These are phyloP conservation scores for Holacanthus passer DNA, from an alignment of 2,113 vertebrate species.

Conservation along the genomic window DNA sequence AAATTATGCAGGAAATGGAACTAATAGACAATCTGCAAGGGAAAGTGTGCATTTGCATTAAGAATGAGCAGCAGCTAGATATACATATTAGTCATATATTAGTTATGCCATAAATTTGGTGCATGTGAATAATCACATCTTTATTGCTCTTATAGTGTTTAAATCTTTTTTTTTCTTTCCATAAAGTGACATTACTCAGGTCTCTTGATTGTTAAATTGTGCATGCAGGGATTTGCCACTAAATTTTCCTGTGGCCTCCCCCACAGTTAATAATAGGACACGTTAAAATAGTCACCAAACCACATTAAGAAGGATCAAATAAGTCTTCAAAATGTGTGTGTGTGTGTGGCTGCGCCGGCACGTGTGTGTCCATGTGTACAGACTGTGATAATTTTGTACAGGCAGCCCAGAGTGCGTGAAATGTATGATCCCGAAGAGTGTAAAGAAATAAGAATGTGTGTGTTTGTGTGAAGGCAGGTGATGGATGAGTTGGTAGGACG, in stretches of 20 bases:
- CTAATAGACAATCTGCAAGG: neutral
- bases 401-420: constrained; percentile 7
- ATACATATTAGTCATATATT: neutral
- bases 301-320: constrained; percentile 45
- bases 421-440: constrained; percentile 11
- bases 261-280: constrained; percentile 50
- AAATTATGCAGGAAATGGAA: neutral
- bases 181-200: neutral
- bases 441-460: constrained; percentile 36
- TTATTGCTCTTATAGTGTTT: neutral
- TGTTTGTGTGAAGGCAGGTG: constrained; percentile 54
- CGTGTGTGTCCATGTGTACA: constrained; percentile 26
- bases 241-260: constrained; percentile 49
- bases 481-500: constrained; percentile 61
- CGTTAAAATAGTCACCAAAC: constrained; percentile 50
- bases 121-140: neutral
- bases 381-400: constrained; percentile 9
- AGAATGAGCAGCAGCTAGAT: neutral
- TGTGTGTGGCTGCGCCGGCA: constrained; percentile 3
- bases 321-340: constrained; percentile 10
- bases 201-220: constrained; percentile 14
- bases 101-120: neutral
- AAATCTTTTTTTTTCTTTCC: neutral
- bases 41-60: neutral
- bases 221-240: constrained; percentile 35